Percentiles rank a stretch among this genome's conserved stretches.
Conservation (phyloP, 2,113 vertebrate genomes). For the Pelecanoides urinatrix region DNA sequence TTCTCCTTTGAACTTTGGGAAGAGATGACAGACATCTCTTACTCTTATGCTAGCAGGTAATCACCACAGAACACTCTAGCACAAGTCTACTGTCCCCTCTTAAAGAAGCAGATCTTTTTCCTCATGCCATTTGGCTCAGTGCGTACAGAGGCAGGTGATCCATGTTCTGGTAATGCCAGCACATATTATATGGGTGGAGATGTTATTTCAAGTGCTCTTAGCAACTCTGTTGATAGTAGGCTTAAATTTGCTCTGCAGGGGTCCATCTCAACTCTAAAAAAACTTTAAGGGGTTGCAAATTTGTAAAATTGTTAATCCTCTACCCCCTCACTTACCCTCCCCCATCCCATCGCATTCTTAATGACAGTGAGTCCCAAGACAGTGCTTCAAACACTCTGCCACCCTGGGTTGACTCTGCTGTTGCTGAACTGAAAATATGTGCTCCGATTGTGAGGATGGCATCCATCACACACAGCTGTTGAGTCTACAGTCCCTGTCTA, state of each 20-base stretch:
- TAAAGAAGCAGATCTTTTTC: not conserved
- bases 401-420: not conserved
- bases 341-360: not conserved
- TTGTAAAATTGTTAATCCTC: not conserved
- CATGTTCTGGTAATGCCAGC: not conserved
- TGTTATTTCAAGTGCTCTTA: not conserved
- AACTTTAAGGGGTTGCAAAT: not conserved
- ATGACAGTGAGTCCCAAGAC: not conserved
- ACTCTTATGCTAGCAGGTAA: not conserved
- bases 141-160: not conserved
- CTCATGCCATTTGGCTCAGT: not conserved
- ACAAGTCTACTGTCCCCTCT: not conserved
- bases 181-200: not conserved
- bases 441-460: accelerated
- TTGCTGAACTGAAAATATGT: not conserved
- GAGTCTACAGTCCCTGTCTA: not conserved
- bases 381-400: not conserved
- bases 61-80: not conserved
- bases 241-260: not conserved
- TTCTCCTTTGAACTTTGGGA: not conserved
- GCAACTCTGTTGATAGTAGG: not conserved
- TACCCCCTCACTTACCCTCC: not conserved
- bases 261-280: not conserved
- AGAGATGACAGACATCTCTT: not conserved
- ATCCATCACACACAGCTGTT: not conserved